A percentile compares a stretch with the other conserved stretches of the same genome.
Conservation (phyloP, 2,113 vertebrate species). For the Phaethornis superciliosus region DNA sequence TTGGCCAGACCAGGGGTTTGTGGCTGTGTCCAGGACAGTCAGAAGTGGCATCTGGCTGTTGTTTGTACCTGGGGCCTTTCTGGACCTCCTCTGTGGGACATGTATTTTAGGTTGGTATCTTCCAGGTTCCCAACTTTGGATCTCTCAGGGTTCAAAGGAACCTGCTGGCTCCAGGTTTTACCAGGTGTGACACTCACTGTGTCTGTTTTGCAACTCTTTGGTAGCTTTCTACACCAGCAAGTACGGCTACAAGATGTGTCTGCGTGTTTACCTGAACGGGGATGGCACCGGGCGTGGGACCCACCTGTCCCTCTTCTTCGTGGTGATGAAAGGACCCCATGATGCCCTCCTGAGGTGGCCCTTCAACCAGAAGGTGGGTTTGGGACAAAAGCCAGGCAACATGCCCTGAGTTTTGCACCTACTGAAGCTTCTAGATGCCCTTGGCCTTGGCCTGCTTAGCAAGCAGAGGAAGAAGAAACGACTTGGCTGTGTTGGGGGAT, state of each 20-base stretch:
- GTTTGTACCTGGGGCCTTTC: not conserved
- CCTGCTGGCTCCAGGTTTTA: not conserved
- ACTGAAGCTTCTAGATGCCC: fast-evolving
- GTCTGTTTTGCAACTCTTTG: not conserved
- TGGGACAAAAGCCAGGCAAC: not conserved
- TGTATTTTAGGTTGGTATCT: not conserved
- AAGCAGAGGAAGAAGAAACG: not conserved
- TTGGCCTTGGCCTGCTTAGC: not conserved
- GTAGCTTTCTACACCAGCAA: slow-evolving; percentile 93
- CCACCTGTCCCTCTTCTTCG: slow-evolving; percentile 92
- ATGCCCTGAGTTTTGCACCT: not conserved
- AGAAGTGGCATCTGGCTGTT: not conserved
- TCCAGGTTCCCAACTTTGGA: not conserved
- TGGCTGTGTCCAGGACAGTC: not conserved
- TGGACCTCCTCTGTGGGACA: not conserved
- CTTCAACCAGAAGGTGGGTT: slow-evolving; percentile 92
- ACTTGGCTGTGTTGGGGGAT: not conserved
- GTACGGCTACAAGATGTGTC: slow-evolving; percentile 96
- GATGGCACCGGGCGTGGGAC: slow-evolving; percentile 90
- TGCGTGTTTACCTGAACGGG: slow-evolving; percentile 90
- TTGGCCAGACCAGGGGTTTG: not conserved
- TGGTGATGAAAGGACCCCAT: slow-evolving; percentile 90
- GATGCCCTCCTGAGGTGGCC: slow-evolving; percentile 93
- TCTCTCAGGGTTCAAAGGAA: not conserved
- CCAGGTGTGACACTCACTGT: not conserved